phyloP scores from a whole-genome alignment of 2,113 vertebrate species.

The Microcebus lehilahytsara region DNA sequence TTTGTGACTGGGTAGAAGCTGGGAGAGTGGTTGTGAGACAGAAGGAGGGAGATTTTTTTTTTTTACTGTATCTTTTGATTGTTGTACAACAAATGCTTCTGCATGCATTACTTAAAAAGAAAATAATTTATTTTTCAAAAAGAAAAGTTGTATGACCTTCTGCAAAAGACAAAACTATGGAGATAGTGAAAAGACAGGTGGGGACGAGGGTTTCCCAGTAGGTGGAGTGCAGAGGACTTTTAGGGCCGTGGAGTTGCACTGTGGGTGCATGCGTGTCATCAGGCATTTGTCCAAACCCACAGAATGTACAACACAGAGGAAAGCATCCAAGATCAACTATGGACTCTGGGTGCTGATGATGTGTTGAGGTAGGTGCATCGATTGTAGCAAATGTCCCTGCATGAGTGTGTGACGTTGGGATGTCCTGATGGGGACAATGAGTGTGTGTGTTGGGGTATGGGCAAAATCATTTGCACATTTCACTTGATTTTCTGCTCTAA shows the following conservation, averaged over 20 bases:
- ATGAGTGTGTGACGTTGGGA: too few relatives aligned
- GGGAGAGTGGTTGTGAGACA: background rate
- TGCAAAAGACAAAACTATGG: background rate
- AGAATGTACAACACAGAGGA: background rate
- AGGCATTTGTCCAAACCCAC: too few relatives aligned
- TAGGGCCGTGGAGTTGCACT: background rate
- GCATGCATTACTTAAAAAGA: background rate
- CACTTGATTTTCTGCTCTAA: background rate
- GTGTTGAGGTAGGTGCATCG: background rate
- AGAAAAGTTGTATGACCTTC: background rate
- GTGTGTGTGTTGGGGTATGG: background rate
- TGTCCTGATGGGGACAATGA: too few relatives aligned
- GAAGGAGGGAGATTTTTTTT: background rate
- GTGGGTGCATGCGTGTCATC: too few relatives aligned
- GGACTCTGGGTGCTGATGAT: background rate
- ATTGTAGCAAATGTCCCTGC: background rate
- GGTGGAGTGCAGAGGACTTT: background rate
- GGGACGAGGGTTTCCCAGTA: background rate
- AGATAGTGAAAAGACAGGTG: background rate
- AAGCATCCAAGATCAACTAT: background rate
- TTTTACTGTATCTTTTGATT: background rate
- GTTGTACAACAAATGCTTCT: background rate
- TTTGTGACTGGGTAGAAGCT: background rate
- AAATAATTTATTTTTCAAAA: background rate
- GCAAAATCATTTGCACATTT: background rate